phyloP scores from a whole-genome alignment of 1,140 invertebrate genomes.

The Ylistrum balloti region DNA sequence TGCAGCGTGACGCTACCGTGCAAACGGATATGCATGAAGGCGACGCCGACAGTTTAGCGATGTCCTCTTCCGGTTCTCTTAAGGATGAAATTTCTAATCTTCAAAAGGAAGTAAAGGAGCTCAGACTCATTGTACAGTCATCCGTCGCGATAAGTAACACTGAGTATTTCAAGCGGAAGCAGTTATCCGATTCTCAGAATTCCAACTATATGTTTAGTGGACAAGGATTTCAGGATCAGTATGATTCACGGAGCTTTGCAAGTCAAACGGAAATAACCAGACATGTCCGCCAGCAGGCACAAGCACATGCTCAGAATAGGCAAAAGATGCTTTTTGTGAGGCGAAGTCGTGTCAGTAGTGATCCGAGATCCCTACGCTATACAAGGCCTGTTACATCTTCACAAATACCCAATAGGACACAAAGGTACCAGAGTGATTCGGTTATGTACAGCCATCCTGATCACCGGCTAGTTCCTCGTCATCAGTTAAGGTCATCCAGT shows the following conservation, averaged over 20 bases:
- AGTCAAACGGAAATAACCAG: not conserved
- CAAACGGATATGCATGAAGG: not conserved
- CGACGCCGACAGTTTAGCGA: not conserved
- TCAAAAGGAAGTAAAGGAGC: conserved; percentile 4
- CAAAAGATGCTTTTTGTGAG: not conserved
- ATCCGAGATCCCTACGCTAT: not conserved
- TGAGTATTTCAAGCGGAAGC: not conserved
- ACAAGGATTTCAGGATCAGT: not conserved
- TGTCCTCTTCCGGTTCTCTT: not conserved
- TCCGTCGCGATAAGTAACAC: conserved; percentile 13
- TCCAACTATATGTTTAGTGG: not conserved
- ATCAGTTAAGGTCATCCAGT: not conserved
- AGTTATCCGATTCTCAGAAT: not conserved
- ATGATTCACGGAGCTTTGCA: not conserved
- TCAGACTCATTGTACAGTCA: not conserved
- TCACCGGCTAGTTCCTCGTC: not conserved
- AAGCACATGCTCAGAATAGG: not conserved
- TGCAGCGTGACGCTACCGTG: not conserved
- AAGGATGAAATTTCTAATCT: conserved; percentile 29
- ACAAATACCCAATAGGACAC: not conserved
- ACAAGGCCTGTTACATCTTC: not conserved
- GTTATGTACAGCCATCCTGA: not conserved
- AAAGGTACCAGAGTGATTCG: not conserved
- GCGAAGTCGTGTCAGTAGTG: not conserved
- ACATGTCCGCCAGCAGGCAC: not conserved